Evolutionary conservation across 2,888 invertebrate species (phyloP).

Genomic region (Rapana venosa): DNA sequence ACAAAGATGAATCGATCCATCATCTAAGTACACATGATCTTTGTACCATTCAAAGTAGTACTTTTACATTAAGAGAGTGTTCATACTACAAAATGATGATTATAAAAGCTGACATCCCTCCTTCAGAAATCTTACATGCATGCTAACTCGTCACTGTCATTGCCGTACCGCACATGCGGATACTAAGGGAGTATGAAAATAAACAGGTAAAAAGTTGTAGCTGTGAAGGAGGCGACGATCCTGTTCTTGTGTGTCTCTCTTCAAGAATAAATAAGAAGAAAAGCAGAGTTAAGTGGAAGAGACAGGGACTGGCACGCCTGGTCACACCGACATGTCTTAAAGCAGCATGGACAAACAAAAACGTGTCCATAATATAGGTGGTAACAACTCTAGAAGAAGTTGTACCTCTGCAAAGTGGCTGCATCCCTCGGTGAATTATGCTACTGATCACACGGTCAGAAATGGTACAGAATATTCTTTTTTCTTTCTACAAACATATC

Average conservation of each 20-base stretch:
- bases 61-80: neutral
- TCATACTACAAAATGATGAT: neutral
- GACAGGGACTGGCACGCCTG: too few species aligned
- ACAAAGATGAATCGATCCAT: neutral
- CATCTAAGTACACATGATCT: neutral
- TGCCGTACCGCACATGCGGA: neutral
- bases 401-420: neutral
- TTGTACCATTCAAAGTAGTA: neutral
- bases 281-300: too few species aligned
- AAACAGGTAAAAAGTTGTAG: neutral
- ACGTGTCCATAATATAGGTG: neutral
- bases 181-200: neutral
- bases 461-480: neutral
- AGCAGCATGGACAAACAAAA: neutral
- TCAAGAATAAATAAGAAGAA: too few species aligned
- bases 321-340: too few species aligned
- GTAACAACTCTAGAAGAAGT: neutral
- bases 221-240: too few species aligned
- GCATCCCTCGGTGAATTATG: neutral
- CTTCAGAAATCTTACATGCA: neutral
- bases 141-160: neutral
- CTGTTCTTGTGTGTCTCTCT: too few species aligned
- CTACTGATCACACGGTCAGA: conserved; percentile 15
- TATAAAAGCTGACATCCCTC: neutral
- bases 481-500: neutral